phyloP scores from a whole-genome alignment of 2,113 vertebrate genomes.

The Vulpes ferrilata region DNA sequence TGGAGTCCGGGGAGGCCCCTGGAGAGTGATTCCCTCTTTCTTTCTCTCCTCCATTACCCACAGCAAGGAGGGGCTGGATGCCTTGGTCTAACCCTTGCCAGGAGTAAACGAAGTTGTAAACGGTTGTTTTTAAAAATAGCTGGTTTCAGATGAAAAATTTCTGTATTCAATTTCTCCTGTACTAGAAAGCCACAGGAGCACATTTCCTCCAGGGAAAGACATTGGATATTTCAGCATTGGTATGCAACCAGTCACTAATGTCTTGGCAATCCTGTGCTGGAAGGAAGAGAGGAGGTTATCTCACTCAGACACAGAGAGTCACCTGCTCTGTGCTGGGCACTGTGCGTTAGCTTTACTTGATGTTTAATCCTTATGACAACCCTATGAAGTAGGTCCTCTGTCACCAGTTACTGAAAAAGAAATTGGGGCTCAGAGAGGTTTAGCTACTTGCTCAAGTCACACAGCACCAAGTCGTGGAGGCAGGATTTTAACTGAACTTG shows the following conservation, averaged over 20 bases:
- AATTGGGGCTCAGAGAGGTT: not conserved
- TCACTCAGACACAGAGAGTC: not conserved
- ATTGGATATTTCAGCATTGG: not conserved
- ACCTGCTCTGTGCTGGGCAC: not conserved
- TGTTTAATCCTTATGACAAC: not conserved
- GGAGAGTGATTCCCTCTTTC: not conserved
- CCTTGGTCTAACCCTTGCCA: not conserved
- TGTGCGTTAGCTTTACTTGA: not conserved
- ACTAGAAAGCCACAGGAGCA: not conserved
- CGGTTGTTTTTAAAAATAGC: constrained; percentile 46
- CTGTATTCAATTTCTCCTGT: constrained; percentile 25
- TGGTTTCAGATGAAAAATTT: constrained; percentile 62
- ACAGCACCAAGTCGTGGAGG: not conserved
- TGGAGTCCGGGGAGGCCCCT: not conserved
- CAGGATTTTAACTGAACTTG: not conserved
- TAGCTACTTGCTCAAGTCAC: constrained; percentile 34
- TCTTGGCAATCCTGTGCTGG: not conserved
- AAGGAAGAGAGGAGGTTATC: not conserved
- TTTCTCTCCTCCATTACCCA: not conserved
- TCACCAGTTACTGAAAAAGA: not conserved
- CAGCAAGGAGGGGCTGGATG: not conserved
- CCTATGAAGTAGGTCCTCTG: not conserved
- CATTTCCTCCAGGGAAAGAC: not conserved
- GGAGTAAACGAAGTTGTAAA: constrained; percentile 67
- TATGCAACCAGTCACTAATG: not conserved